Evolutionary conservation across 92 coral and sea anemone genomes (phyloP), one percentile per base, ranked within the genome.

Genomic region (Porites evermanni): DNA sequence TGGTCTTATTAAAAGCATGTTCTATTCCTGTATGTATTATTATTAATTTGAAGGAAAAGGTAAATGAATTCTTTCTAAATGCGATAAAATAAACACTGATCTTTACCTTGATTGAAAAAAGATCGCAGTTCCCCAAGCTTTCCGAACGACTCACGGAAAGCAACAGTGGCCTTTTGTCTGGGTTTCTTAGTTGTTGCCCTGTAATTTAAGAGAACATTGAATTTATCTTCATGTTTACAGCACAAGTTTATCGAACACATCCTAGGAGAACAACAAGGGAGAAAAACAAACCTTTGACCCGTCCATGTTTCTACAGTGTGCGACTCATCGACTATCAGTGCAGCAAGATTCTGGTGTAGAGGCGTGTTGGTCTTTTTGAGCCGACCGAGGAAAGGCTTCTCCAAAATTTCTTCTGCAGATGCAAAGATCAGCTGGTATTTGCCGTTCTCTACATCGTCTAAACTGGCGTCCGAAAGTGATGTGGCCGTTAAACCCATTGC

Each of bases 111-210:
- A 17, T 80, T 80, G 38, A 23, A 68, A 80, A 89, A 87, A 1
- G 88, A 91, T 75, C 87, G 79, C 68, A 91, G 85, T 74, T 87
- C 86, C 32, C 87, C 89, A 61, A 87, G 83, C 38, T 77, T 77
- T 19, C 86, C 87, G 73, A 75, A 83, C 82, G 88, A 91, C 73
- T 87, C 81, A 53, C 91, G 80, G 65, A 91, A 91, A 67, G 94
- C 84, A 70, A 26, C 32, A 26, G 32, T 26, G 32, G 1, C 32
- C 32, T 26, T 26, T 26, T 26, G 32, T 26, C 53, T 54, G 56
- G 65, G 14, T 17, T 68, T 68, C 44, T 69, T 80, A 65, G 53
- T 80, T 12, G 85, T 1, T 9, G 76, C 12, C 19, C 85, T 80
- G 60, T 0, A 80, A 26, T 26, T 26, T 26, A 26, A 26, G 32